phyloP scores from a whole-genome alignment of 2,113 vertebrate species.

The Pteruthius melanotis region DNA sequence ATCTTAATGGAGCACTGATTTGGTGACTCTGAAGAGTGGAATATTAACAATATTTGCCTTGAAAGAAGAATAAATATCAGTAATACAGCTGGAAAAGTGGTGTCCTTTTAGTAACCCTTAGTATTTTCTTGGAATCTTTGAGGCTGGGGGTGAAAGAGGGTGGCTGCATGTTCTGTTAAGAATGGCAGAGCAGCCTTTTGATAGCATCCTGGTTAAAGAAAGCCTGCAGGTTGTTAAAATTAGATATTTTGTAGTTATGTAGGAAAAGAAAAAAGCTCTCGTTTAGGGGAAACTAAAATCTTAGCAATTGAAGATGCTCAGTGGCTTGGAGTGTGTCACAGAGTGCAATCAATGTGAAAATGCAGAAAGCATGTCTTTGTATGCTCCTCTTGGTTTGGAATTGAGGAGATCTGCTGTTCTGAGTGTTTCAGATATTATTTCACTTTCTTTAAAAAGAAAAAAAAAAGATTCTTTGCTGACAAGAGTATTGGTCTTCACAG shows the following conservation, averaged over 20 bases:
- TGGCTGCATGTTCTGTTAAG: accelerated
- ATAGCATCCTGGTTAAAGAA: neutral
- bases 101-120: accelerated
- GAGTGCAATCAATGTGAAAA: neutral
- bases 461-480: neutral
- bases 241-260: neutral
- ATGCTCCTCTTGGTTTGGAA: neutral
- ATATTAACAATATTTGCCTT: neutral
- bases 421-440: neutral
- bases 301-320: neutral
- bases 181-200: neutral
- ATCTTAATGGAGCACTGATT: neutral
- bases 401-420: neutral
- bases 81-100: neutral
- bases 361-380: neutral
- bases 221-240: neutral
- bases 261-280: neutral
- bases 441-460: neutral
- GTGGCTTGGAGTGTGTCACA: accelerated
- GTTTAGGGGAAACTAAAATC: neutral
- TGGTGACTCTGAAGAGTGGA: neutral
- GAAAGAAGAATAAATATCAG: neutral
- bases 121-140: neutral
- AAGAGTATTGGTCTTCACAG: neutral
- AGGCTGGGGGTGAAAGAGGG: neutral